Evolutionary conservation across 2,797 vertebrate species (phyloP).

Genomic region (Sebastes vulpes): DNA sequence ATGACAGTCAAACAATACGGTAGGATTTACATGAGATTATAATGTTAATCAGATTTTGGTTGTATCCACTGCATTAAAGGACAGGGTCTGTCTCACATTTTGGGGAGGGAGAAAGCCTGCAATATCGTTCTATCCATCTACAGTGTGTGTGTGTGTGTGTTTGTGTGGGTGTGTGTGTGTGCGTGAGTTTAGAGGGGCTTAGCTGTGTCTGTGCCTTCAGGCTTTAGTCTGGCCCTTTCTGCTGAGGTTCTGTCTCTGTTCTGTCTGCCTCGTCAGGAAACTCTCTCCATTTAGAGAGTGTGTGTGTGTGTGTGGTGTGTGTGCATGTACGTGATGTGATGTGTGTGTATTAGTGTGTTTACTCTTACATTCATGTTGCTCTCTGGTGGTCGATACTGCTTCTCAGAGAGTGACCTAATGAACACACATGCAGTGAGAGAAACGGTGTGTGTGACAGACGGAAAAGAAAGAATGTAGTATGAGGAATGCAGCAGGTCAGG

Average conservation of each 20-base stretch:
- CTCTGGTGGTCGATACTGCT: not conserved
- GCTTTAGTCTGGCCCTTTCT: constrained; percentile 38
- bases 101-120: not conserved
- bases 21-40: not conserved
- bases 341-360: not conserved
- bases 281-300: not conserved
- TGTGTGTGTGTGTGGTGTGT: not conserved
- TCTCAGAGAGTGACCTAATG: not conserved
- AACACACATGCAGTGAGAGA: not conserved
- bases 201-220: constrained; percentile 58
- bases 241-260: constrained; percentile 12
- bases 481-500: constrained; percentile 52
- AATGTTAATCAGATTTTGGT: not conserved
- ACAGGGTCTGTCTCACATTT: not conserved
- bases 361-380: constrained; percentile 9
- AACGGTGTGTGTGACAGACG: not conserved
- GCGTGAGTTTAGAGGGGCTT: constrained; percentile 18
- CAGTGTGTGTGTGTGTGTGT: constrained; percentile 4
- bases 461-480: constrained; percentile 24
- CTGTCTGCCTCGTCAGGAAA: constrained; percentile 26
- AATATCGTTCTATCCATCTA: not conserved
- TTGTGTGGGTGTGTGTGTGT: not conserved
- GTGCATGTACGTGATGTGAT: not conserved
- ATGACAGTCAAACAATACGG: not conserved
- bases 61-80: not conserved